Conservation (phyloP, 2,888 invertebrate genomes). For the Erynnis tages region DNA sequence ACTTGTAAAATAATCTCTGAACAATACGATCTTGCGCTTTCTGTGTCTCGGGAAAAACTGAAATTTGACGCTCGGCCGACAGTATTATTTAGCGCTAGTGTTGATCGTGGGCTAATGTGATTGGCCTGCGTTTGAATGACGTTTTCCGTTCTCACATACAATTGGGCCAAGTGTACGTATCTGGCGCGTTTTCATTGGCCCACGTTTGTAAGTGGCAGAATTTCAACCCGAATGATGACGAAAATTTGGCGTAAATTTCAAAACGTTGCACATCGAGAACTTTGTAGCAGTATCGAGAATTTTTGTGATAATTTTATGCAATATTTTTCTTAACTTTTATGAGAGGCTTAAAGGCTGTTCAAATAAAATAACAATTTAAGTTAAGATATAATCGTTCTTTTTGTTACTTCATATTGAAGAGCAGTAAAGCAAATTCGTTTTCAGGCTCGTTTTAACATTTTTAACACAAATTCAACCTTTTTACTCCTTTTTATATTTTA, state of each 20-base stretch:
- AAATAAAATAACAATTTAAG: too few species aligned
- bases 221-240: constrained; percentile 34
- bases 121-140: constrained; percentile 77
- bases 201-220: constrained; percentile 80
- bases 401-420: too few species aligned
- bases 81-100: constrained; percentile 80
- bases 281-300: too few species aligned
- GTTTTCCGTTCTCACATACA: constrained; percentile 46
- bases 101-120: constrained; percentile 81
- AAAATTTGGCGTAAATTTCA: constrained; percentile 58
- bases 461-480: too few species aligned
- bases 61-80: constrained; percentile 67
- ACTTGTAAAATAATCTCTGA: constrained; percentile 46
- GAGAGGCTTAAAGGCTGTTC: too few species aligned
- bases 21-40: constrained; percentile 47
- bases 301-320: constrained; percentile 4
- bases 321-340: neutral
- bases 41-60: constrained; percentile 72
- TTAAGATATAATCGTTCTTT: too few species aligned
- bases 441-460: too few species aligned
- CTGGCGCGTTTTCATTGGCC: constrained; percentile 84
- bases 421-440: too few species aligned
- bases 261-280: constrained; percentile 44
- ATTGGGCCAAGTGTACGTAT: constrained; percentile 78
- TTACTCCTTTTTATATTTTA: too few species aligned